A percentile compares a stretch with the other conserved stretches of the same genome.
Evolutionary conservation across 1,140 invertebrate genomes (phyloP).

Genomic region (Trachymyrmex cornetzi): DNA sequence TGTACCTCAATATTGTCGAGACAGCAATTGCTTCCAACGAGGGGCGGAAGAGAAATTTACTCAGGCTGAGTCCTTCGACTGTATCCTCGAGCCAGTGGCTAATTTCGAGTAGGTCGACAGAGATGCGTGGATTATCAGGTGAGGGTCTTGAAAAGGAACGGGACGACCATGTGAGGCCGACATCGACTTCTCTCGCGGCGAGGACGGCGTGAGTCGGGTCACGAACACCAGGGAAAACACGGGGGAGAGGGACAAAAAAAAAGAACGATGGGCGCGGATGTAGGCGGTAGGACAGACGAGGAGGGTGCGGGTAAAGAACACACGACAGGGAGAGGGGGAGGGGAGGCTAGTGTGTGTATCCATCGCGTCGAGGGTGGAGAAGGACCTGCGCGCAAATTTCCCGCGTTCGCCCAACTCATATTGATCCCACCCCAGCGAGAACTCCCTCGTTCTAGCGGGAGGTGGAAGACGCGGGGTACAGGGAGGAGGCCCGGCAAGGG

Average conservation of each 20-base stretch:
- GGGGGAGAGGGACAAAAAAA: conserved; percentile 2
- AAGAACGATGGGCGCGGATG: conserved; percentile 33
- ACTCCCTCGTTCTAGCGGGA: conserved; percentile 66
- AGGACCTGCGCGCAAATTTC: conserved; percentile 87
- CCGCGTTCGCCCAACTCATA: conserved; percentile 87
- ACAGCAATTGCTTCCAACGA: conserved; percentile 1
- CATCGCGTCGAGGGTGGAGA: conserved; percentile 74
- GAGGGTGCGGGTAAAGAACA: conserved; percentile 2
- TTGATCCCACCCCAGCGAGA: conserved; percentile 85
- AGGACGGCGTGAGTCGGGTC: conserved; percentile 40
- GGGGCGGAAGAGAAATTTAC: conserved; percentile 18
- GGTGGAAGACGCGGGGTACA: conserved; percentile 33
- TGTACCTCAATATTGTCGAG: not conserved
- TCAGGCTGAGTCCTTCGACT: not conserved
- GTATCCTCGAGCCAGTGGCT: conserved; percentile 1
- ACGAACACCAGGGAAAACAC: conserved; percentile 36
- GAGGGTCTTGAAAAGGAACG: conserved; percentile 49
- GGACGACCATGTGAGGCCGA: conserved; percentile 38
- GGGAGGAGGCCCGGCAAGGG: conserved; percentile 41
- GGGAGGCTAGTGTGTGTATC: conserved; percentile 55
- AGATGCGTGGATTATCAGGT: conserved; percentile 64
- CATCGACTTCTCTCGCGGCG: conserved; percentile 51
- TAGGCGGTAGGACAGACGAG: not conserved
- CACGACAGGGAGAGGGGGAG: not conserved
- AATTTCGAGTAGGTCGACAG: conserved; percentile 28